Conservation (phyloP, 2,113 vertebrate genomes). For the Pomatorhinus ruficollis region DNA sequence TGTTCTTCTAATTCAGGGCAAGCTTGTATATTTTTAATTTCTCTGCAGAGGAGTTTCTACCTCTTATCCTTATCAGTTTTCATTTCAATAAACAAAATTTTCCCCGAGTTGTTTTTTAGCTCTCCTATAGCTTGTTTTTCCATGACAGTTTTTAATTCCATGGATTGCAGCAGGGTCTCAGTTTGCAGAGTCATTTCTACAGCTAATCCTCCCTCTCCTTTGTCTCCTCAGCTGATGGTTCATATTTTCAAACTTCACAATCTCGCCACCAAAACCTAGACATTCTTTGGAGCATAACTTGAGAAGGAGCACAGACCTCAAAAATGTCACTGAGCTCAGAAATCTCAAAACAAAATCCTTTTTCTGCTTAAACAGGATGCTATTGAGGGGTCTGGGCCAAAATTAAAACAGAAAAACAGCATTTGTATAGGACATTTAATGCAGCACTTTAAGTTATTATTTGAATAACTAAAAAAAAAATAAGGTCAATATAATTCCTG, state of each 20-base stretch:
- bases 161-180: neutral
- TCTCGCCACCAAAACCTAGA: neutral
- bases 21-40: neutral
- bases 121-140: neutral
- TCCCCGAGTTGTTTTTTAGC: neutral
- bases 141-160: neutral
- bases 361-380: neutral
- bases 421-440: neutral
- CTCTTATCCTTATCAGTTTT: neutral
- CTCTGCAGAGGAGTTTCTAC: neutral
- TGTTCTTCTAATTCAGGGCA: neutral
- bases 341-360: neutral
- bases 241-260: neutral
- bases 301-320: constrained; percentile 18
- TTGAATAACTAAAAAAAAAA: neutral
- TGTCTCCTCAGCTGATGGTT: neutral
- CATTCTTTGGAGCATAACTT: neutral
- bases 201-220: neutral
- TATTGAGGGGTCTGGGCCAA: neutral
- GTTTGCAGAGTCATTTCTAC: neutral
- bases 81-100: neutral
- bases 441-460: neutral
- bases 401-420: neutral
- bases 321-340: constrained; percentile 5
- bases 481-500: neutral